Evolutionary conservation across 2,888 invertebrate genomes (phyloP).

Genomic region (Ophion costatus): DNA sequence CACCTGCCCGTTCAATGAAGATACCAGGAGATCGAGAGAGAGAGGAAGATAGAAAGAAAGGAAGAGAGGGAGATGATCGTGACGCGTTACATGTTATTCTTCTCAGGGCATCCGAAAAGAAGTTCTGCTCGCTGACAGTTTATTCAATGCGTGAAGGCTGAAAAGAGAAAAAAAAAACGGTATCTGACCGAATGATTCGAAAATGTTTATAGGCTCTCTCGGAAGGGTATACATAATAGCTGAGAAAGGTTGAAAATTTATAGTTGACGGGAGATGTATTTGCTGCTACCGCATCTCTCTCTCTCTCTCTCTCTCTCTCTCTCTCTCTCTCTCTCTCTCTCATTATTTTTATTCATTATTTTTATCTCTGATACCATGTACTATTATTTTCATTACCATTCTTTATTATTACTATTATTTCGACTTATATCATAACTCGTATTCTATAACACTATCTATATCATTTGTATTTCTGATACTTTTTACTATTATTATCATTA

Average conservation of each 20-base stretch:
- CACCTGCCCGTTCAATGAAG: constrained; percentile 40
- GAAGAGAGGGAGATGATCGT: constrained; percentile 23
- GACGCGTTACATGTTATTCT: constrained; percentile 57
- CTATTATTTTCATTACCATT: no score
- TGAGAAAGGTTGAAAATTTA: constrained; percentile 36
- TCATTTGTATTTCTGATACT: no score
- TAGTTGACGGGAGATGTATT: constrained; percentile 46
- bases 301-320: neutral
- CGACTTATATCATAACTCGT: no score
- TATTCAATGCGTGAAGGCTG: constrained; percentile 55
- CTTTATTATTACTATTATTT: no score
- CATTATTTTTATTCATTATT: no score
- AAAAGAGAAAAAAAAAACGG: constrained; percentile 30
- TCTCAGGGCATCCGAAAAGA: constrained; percentile 37
- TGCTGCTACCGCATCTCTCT: constrained; percentile 41
- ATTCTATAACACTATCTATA: no score
- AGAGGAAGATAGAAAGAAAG: constrained; percentile 10
- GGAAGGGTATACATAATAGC: constrained; percentile 34
- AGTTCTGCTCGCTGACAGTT: constrained; percentile 39
- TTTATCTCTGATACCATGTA: no score
- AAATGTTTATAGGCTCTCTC: constrained; percentile 58
- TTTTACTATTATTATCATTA: no score
- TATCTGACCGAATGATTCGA: constrained; percentile 38
- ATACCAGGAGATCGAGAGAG: constrained; percentile 17
- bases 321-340: constrained; percentile 20